Evolutionary conservation across 1,140 invertebrate species (phyloP), one percentile per base, ranked within the genome.

Genomic region (Zaprionus inermis): DNA sequence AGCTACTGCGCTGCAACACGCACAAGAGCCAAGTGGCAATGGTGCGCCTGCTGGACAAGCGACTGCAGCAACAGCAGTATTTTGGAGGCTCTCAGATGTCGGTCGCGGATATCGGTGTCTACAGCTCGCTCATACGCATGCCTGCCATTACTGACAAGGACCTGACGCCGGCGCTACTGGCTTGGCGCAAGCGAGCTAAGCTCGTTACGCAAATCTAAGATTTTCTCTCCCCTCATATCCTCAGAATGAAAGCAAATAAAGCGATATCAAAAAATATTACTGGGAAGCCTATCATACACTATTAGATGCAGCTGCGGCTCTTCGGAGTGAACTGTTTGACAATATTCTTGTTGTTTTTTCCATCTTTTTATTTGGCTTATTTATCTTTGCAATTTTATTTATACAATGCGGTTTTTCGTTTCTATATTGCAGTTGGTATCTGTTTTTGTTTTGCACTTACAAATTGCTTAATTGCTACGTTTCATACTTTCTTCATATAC

Each of bases 101-200:
- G 4, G 78, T 92, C 22, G 91, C 91, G 7, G 91, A 92, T 36
- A 90, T 92, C 49, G 91, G 88, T 14, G 91, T 92, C 6, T 78
- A 91, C 20, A 92, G 91, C 44, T 91, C 91, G 2, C 67, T 92
- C 11, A 86, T 81, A 64, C 89, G 91, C 18, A 86, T 92, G 81
- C 85, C 90, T n/a, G 24, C 68, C 10, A 75, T 92, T n/a, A 84
- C 70, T 0, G 74, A 88, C 6, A 92, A 91, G 70, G 91, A 92
- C 58, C 64, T 92, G n/a, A 84, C 91, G 10, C 91, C 91, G 0
- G 79, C 88, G 22, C 65, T 92, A 10, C 60, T 78, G 11, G 88
- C 86, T 7, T 92, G 91, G 91, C 72, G 84, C 0, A 86, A 92
- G 44, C 74, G 90, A n/a, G 88, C 85, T 3, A 82, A 84, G 58